Percentiles rank a stretch among this genome's conserved stretches.
phyloP scores from a whole-genome alignment of 2,797 vertebrate genomes.

The Arrhamphus sclerolepis region DNA sequence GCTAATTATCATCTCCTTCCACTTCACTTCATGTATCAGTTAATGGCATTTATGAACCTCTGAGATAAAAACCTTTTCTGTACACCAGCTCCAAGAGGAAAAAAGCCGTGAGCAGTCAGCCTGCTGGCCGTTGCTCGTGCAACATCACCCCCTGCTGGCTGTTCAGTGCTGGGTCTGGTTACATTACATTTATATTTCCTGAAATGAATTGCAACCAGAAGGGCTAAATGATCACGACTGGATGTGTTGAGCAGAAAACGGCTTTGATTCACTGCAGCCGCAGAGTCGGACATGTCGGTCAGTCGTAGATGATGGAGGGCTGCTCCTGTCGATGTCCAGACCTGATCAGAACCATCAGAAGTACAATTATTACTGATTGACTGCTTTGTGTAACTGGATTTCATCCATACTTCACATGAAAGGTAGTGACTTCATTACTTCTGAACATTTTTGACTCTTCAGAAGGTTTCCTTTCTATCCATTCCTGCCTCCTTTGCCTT shows the following conservation, averaged over 20 bases:
- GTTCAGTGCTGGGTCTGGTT: constrained; percentile 1
- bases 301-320: constrained; percentile 49
- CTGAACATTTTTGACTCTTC: constrained; percentile 33
- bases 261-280: constrained; percentile 39
- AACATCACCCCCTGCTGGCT: constrained; percentile 61
- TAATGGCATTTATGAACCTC: constrained; percentile 45
- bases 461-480: constrained; percentile 41
- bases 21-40: constrained; percentile 34
- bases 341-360: constrained; percentile 14
- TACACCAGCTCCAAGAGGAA: constrained; percentile 5
- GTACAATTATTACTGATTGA: constrained; percentile 3
- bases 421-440: constrained; percentile 8
- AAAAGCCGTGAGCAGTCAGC: not conserved
- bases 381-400: constrained; percentile 22
- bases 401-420: constrained; percentile 16
- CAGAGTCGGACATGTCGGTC: constrained; percentile 50
- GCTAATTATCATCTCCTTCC: constrained; percentile 29
- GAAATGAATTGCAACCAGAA: constrained; percentile 19
- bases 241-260: constrained; percentile 40
- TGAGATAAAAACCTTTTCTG: constrained; percentile 46
- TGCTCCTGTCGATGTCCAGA: constrained; percentile 28
- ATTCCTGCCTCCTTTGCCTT: constrained; percentile 30
- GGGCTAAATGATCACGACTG: constrained; percentile 32
- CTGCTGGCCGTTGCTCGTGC: constrained; percentile 7
- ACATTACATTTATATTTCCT: constrained; percentile 10